These are phyloP conservation scores for Sporophila hypoxantha DNA, from an alignment of 2,113 vertebrate genomes.

Conservation along the genomic window DNA sequence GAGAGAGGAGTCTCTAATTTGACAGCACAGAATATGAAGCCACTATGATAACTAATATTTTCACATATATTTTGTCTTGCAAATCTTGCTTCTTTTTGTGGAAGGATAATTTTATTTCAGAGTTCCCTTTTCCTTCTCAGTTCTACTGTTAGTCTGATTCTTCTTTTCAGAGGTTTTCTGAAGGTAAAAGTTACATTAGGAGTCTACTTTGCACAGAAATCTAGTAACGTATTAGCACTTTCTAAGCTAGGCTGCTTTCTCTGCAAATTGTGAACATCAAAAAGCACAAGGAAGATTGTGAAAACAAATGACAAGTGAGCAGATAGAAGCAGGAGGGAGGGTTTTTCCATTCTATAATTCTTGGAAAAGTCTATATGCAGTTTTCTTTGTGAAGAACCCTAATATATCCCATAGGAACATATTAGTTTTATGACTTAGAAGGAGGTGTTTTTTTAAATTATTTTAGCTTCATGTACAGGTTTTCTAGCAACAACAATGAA, in stretches of 20 bases:
- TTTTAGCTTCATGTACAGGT: not conserved
- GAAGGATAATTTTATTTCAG: not conserved
- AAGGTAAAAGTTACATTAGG: not conserved
- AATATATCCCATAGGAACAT: not conserved
- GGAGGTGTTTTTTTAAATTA: not conserved
- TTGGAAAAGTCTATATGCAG: not conserved
- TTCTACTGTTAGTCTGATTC: not conserved
- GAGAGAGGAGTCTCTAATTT: not conserved
- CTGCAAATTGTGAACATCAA: not conserved
- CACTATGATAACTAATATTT: not conserved
- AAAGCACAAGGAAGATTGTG: not conserved
- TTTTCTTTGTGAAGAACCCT: not conserved
- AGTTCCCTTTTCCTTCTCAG: not conserved
- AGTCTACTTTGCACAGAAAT: not conserved
- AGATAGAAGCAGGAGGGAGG: not conserved
- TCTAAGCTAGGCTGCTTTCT: not conserved
- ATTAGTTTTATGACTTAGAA: not conserved
- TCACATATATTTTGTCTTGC: not conserved
- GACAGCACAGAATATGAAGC: not conserved
- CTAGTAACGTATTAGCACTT: not conserved
- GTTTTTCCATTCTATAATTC: not conserved
- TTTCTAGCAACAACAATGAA: conserved; percentile 24
- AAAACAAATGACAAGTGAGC: not conserved
- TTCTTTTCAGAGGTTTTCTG: not conserved
- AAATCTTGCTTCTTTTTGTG: not conserved